phyloP scores from a whole-genome alignment of 2,888 invertebrate genomes.

The Trachelus tabidus region DNA sequence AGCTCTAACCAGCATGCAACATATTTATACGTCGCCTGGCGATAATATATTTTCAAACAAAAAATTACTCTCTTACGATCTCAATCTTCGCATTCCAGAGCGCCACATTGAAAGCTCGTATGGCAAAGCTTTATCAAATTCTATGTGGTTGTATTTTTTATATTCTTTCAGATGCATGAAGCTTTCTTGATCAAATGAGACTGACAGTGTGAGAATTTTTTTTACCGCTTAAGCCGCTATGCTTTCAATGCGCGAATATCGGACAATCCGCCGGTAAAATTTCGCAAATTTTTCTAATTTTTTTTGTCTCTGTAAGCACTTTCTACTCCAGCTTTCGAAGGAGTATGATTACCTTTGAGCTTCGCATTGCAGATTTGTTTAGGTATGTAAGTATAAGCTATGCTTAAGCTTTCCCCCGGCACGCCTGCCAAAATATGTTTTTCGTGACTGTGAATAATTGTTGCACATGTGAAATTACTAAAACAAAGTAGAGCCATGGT shows the following conservation, averaged over 20 bases:
- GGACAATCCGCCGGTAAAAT: neutral
- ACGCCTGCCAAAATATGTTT: neutral
- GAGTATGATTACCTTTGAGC: conserved; percentile 47
- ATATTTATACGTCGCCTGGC: neutral
- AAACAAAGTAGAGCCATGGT: conserved; percentile 27
- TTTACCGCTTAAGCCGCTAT: conserved; percentile 63
- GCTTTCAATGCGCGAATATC: conserved; percentile 56
- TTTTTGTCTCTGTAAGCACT: conserved; percentile 33
- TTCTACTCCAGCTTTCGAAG: conserved; percentile 38
- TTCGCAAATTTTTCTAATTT: conserved; percentile 13
- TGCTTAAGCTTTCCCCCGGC: neutral
- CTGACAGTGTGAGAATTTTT: conserved; percentile 40
- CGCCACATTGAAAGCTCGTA: neutral
- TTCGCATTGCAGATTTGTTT: conserved; percentile 41
- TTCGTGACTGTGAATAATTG: neutral
- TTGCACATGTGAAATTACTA: neutral
- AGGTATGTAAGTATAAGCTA: conserved; percentile 16
- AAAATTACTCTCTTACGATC: neutral
- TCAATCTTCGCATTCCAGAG: neutral
- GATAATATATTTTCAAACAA: neutral
- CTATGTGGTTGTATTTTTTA: conserved; percentile 53
- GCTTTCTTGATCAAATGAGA: conserved; percentile 61
- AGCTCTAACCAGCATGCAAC: neutral
- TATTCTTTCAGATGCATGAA: conserved; percentile 65
- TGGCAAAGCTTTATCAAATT: conserved; percentile 12